These are phyloP conservation scores for Acronicta psi DNA, from an alignment of 2,888 invertebrate species.

Conservation along the genomic window DNA sequence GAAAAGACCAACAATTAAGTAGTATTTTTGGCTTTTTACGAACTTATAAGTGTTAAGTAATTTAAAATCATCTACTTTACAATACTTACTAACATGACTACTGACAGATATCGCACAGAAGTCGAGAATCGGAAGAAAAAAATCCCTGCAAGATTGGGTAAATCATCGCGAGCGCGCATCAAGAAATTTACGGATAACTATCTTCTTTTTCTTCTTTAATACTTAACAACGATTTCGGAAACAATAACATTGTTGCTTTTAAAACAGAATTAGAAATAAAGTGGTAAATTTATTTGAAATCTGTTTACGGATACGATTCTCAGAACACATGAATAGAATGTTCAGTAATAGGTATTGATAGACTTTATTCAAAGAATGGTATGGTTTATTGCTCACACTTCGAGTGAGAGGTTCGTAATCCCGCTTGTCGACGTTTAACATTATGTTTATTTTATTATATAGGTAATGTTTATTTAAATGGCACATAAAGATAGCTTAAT, in stretches of 20 bases:
- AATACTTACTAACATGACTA: no score
- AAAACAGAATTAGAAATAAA: neutral
- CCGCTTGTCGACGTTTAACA: slow-evolving; percentile 39
- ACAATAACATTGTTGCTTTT: slow-evolving; percentile 12
- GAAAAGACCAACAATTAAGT: no score
- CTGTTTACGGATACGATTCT: slow-evolving; percentile 14
- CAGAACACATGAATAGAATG: slow-evolving; percentile 14
- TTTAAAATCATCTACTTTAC: no score
- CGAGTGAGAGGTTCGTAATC: slow-evolving; percentile 40
- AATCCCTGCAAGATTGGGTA: no score
- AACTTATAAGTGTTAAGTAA: no score
- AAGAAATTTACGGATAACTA: no score
- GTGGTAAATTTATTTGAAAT: slow-evolving; percentile 12
- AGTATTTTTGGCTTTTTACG: no score
- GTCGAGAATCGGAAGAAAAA: no score
- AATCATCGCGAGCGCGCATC: no score
- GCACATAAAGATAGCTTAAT: slow-evolving; percentile 10
- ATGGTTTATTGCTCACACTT: slow-evolving; percentile 46
- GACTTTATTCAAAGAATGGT: slow-evolving; percentile 29
- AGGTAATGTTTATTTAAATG: slow-evolving; percentile 29
- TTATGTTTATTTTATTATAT: slow-evolving; percentile 33
- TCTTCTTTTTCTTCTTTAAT: neutral
- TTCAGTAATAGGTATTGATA: slow-evolving; percentile 13
- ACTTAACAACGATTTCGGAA: slow-evolving; percentile 5
- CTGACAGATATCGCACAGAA: no score